Evolutionary conservation across 2,113 vertebrate species (phyloP).

Genomic region (Podarcis cretensis): DNA sequence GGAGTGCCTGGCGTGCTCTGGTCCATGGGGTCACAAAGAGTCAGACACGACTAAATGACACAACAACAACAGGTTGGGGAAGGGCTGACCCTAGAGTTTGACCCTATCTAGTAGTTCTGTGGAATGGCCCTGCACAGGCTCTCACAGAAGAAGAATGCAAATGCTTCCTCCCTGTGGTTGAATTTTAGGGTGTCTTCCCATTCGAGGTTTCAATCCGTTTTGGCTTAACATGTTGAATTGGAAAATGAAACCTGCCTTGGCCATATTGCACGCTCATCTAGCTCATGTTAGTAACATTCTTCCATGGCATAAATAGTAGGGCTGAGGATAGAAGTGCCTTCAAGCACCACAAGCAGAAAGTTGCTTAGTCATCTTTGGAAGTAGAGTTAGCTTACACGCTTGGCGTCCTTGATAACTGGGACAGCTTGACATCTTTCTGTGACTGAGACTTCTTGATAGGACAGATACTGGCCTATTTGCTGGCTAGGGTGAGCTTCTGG

Average conservation of each 20-base stretch:
- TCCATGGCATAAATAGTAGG: background rate
- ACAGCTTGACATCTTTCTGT: constrained; percentile 9
- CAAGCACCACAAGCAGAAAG: background rate
- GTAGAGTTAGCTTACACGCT: background rate
- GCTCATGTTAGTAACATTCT: background rate
- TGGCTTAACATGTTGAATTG: background rate
- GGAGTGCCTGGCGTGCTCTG: too few relatives aligned
- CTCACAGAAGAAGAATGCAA: background rate
- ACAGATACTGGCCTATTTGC: background rate
- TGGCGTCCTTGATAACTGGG: background rate
- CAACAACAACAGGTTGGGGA: background rate
- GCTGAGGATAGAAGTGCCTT: background rate
- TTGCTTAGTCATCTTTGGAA: background rate
- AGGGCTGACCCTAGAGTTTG: background rate
- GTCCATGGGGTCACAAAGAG: too few relatives aligned
- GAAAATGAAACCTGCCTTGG: background rate
- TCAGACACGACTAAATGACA: too few relatives aligned
- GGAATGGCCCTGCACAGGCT: background rate
- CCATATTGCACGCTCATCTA: background rate
- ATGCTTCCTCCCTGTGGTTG: background rate
- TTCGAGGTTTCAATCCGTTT: background rate
- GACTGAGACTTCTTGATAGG: background rate
- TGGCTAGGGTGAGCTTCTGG: background rate
- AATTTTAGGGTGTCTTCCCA: background rate
- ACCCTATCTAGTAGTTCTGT: background rate